Base-by-base conservation (phyloP, 2,113 vertebrate species). In the Prietella phreatophila region DNA sequence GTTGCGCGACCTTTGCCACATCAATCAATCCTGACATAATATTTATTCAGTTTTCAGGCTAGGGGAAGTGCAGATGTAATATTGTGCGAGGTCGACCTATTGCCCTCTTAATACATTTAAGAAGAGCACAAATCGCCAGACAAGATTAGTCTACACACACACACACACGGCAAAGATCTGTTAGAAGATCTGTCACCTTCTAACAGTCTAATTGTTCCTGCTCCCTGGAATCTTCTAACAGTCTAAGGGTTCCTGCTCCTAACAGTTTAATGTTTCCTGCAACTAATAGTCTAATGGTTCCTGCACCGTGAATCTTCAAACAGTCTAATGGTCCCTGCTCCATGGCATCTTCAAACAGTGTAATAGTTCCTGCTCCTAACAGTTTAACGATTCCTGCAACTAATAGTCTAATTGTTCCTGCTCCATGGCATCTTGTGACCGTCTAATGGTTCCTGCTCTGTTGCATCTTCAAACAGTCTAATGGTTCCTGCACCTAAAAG, bases 1-100 rank as follows among this genome's bases (percentile, higher is more conserved):
- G 87, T 85, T 86, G 91, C 89, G 87, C 85, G 91, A 94, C 91
- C 92, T 91, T 89, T 91, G 92, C 88, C 83, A 91, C 91, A 91
- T 90, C 90, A 91, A 92, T 92, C 94, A 94, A 93, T 94, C 92
- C 92, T 90, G 91, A 95, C 87, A 85, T 73, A 53, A 83, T 78
- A 81, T 81, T 81, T 87, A 85, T 87, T 87, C 78, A 85, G 75
- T 82, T 85, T 75, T 55, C 36, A 78, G 56, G 83, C 39, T n/a
- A 75, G 60, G 76, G 58, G 73, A 17, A 36, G 53, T 17, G 36
- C 85, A 86, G 84, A 47, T 82, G 65, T 53, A 76, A 47, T 67
- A 81, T 42, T 30, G 56, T 36, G 27, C 25, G 20, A 90, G 78
- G 30, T 58, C 63, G 53, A 85, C 84, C 30, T 65, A 42, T 58